Evolutionary conservation across 2,888 invertebrate genomes (phyloP), one percentile per base, ranked within the genome.

Genomic region (Orthosia incerta): DNA sequence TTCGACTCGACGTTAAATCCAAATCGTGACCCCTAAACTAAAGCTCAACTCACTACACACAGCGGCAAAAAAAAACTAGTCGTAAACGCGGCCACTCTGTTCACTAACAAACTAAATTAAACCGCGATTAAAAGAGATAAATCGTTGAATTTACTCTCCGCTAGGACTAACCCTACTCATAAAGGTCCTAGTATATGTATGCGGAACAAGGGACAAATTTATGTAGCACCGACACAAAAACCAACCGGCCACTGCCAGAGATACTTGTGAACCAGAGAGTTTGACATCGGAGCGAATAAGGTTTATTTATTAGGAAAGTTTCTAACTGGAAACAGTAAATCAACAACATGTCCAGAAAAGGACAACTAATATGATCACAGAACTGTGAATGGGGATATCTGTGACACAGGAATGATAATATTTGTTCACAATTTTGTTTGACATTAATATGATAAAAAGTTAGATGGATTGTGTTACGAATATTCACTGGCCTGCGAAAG

Each of bases 221-320:
- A 94, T 95, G 92, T 93, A 90, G 86, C 85, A 82, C 83, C 85
- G 86, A 90, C 91, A 93, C 94, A 95, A 95, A 95, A 95, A 95
- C 92, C 90, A 84, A 87, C 90, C 79, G 80, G 93, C 92, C 91
- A 92, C 91, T 90, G 89, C 86, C 83, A 89, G 88, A 92, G 93
- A 95, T 94, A 95, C 94, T 94, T 91, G 91, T 90, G 91, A 90
- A 91, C 90, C 92, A 90, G 93, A 91, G 93, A 95, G 92, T 95
- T 94, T 94, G 95, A 95, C 95, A 91, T 93, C 92, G 92, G 94
- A 91, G 89, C 91, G 93, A 93, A 94, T 94, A 94, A 92, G 94
- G 94, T 93, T 95, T 95, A 95, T 96, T 95, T 95, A 96, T 96
- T 95, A 93, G 92, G 81, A 94, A 95, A 96, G 94, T 96, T 95